phyloP scores from a whole-genome alignment of 2,113 vertebrate species.

The Gavia stellata region DNA sequence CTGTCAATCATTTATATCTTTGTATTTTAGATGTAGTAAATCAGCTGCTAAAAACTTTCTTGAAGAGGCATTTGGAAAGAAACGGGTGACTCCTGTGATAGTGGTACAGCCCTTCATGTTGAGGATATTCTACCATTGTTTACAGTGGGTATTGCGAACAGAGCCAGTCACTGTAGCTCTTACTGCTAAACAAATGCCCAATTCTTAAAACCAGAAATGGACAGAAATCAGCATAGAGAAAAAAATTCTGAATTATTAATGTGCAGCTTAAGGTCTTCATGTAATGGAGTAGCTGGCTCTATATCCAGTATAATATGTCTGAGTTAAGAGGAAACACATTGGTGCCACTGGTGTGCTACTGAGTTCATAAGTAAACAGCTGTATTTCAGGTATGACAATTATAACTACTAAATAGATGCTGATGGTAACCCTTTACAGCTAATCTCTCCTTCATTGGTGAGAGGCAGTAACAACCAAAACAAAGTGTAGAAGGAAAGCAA shows the following conservation, averaged over 20 bases:
- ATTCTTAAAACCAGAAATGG: not conserved
- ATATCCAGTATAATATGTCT: not conserved
- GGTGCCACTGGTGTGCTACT: not conserved
- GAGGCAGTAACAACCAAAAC: not conserved
- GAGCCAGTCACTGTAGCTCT: not conserved
- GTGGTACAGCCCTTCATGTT: not conserved
- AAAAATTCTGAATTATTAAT: not conserved
- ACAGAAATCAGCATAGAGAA: not conserved
- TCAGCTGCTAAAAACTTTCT: not conserved
- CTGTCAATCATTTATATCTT: not conserved
- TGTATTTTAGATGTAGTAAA: not conserved
- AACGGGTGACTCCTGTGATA: not conserved
- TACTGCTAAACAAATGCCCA: not conserved
- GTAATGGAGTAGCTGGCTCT: not conserved
- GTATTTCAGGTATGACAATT: not conserved
- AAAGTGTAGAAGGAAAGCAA: not conserved
- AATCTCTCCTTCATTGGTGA: not conserved
- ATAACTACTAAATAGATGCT: rapidly evolving
- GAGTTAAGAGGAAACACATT: not conserved
- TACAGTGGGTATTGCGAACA: not conserved
- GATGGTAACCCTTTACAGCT: not conserved
- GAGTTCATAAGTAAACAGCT: not conserved
- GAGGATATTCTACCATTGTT: not conserved
- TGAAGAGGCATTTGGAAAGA: not conserved
- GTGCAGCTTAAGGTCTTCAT: not conserved